phyloP scores from a whole-genome alignment of 2,797 vertebrate genomes.

The Chaenodraco wilsoni region DNA sequence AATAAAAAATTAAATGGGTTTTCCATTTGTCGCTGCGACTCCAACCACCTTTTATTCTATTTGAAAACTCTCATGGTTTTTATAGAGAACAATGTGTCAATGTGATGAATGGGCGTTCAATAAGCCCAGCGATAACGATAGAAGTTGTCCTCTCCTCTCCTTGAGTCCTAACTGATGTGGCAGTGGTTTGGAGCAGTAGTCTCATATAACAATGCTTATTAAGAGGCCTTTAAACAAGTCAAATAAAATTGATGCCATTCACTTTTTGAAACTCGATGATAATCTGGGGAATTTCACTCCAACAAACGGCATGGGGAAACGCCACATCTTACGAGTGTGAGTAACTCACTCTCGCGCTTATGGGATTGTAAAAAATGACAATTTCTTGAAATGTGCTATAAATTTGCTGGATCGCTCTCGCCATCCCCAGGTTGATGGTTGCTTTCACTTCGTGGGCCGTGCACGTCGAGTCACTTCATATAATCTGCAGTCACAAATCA shows the following conservation, averaged over 20 bases:
- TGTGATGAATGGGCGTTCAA: constrained; percentile 76
- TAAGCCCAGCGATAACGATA: constrained; percentile 75
- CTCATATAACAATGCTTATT: constrained; percentile 83
- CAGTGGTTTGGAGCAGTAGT: constrained; percentile 63
- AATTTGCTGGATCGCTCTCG: constrained; percentile 92
- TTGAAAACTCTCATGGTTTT: constrained; percentile 70
- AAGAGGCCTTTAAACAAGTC: constrained; percentile 84
- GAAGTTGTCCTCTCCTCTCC: constrained; percentile 81
- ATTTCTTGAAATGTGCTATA: constrained; percentile 94
- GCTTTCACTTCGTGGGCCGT: constrained; percentile 87
- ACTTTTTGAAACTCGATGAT: constrained; percentile 78
- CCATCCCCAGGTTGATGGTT: constrained; percentile 88
- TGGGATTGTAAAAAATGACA: constrained; percentile 97
- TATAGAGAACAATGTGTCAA: constrained; percentile 73
- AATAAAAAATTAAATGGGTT: constrained; percentile 63
- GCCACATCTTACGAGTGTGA: constrained; percentile 89
- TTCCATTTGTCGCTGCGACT: constrained; percentile 57
- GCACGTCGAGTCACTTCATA: constrained; percentile 91
- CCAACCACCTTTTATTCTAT: constrained; percentile 62
- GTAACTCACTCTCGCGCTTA: constrained; percentile 94
- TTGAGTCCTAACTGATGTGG: constrained; percentile 79
- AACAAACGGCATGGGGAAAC: constrained; percentile 87
- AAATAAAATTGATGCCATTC: constrained; percentile 85
- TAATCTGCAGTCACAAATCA: constrained; percentile 97
- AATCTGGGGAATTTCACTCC: constrained; percentile 87